Conservation (phyloP, 1,140 invertebrate species). For the silkworm (Bombyx mori) region DNA sequence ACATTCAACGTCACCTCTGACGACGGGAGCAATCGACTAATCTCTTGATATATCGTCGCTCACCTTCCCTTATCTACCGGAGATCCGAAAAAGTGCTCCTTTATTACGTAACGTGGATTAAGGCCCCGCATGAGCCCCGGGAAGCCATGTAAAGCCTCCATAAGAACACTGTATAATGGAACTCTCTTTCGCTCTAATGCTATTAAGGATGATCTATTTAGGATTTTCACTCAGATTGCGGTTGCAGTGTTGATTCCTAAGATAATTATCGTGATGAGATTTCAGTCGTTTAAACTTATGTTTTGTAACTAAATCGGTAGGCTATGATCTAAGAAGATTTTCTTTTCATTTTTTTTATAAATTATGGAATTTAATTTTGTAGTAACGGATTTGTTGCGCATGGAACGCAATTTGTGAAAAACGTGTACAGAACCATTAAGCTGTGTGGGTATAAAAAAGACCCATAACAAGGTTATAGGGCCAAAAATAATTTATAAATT, state of each 20-base stretch:
- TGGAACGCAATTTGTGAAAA: no score
- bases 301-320: not conserved
- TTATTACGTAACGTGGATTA: conserved; percentile 54
- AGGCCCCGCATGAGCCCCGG: conserved; percentile 22
- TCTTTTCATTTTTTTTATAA: not conserved
- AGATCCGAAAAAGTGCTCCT: conserved; percentile 57
- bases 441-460: no score
- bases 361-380: no score
- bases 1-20: conserved; percentile 44
- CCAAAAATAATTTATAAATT: no score
- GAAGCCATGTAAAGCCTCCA: conserved; percentile 15
- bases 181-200: conserved; percentile 1
- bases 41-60: conserved; percentile 64
- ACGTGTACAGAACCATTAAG: no score
- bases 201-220: not conserved
- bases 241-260: not conserved
- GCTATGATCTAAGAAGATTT: not conserved
- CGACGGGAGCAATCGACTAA: conserved; percentile 53
- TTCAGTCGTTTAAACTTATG: no score
- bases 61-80: conserved; percentile 57
- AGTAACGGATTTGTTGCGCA: no score
- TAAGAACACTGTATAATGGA: conserved; percentile 10
- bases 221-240: not conserved
- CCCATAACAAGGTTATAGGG: no score
- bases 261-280: not conserved